Evolutionary conservation across 1,140 invertebrate species (phyloP), one percentile per base, ranked within the genome.

Genomic region (Drosophila micromelanica): DNA sequence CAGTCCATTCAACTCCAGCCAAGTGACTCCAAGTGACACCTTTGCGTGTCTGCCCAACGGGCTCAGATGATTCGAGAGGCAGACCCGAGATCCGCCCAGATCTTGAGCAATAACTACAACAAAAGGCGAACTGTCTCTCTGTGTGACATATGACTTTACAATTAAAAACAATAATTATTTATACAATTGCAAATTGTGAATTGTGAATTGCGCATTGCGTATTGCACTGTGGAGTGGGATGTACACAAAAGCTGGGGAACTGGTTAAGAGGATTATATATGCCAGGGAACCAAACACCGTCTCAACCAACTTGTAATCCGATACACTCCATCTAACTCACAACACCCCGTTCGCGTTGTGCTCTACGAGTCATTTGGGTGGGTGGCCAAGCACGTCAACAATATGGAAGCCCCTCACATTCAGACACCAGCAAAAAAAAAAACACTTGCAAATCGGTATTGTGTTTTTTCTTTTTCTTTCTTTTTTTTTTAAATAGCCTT

Each of bases 301-400:
- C 45, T 55, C 49, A 62, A 61, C 27, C 55, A 15, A 67, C n/a
- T 15, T 61, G 75, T 75, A 78, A 78, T 49, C 55, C 55, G 61
- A 78, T 78, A 70, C 65, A 78, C 45, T 60, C 72, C 71, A 74
- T 77, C 75, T 77, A 77, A 76, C 70, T 54, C 46, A 42, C 37
- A 59, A 43, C 17, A 56, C 9, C 17, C 20, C 23, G 17, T 57
- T 64, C 20, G 42, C 72, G 72, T 56, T 70, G 46, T 59, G 64
- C 72, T 65, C 54, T 2, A 23, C 40, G 46, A 64, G 65, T 63
- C 72, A 77, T 77, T 69, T 74, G 55, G 75, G 75, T 74, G 71
- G 75, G 48, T 60, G 60, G 54, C 52, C 45, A 63, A 63, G 67
- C 72, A 57, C 35, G 64, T 62, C 56, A 68, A 62, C 51, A 35